A percentile compares a stretch with the other conserved stretches of the same genome.
phyloP scores from a whole-genome alignment of 2,113 vertebrate genomes.

The Brienomyrus brachyistius region DNA sequence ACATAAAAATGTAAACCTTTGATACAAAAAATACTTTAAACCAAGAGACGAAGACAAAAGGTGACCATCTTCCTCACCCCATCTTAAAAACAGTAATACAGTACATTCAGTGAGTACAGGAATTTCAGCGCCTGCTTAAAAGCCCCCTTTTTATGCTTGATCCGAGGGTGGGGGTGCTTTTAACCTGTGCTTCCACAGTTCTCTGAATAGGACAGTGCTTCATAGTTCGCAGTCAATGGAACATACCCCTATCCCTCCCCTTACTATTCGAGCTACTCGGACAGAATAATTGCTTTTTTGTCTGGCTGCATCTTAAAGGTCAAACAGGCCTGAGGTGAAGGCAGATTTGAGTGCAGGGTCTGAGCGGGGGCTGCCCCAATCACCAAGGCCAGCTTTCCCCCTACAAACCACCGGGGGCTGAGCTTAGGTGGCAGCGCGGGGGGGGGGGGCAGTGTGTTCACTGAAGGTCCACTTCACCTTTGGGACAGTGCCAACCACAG shows the following conservation, averaged over 20 bases:
- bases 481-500: not conserved
- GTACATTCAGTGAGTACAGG: constrained; percentile 99
- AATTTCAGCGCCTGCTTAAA: constrained; percentile 70
- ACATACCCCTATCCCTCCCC: constrained; percentile 12
- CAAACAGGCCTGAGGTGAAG: not conserved
- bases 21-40: constrained; percentile 99
- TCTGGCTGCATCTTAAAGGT: not conserved
- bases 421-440: not conserved
- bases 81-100: constrained; percentile 87
- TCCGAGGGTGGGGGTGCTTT: constrained; percentile 50
- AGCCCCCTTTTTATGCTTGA: constrained; percentile 52
- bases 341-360: not conserved
- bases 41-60: constrained; percentile 99
- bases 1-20: constrained; percentile 99
- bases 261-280: constrained; percentile 18
- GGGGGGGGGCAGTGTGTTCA: not conserved
- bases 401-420: constrained; percentile 26
- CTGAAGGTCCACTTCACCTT: not conserved
- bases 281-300: constrained; percentile 1
- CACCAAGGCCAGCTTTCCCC: constrained; percentile 21
- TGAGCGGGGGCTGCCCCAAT: not conserved
- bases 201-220: constrained; percentile 57
- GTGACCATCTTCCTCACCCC: constrained; percentile 89
- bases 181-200: constrained; percentile 74
- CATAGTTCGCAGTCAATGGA: constrained; percentile 28